A percentile compares a stretch with the other conserved stretches of the same genome.
Evolutionary conservation across 2,113 vertebrate species (phyloP).

Genomic region (Clarias batrachus): DNA sequence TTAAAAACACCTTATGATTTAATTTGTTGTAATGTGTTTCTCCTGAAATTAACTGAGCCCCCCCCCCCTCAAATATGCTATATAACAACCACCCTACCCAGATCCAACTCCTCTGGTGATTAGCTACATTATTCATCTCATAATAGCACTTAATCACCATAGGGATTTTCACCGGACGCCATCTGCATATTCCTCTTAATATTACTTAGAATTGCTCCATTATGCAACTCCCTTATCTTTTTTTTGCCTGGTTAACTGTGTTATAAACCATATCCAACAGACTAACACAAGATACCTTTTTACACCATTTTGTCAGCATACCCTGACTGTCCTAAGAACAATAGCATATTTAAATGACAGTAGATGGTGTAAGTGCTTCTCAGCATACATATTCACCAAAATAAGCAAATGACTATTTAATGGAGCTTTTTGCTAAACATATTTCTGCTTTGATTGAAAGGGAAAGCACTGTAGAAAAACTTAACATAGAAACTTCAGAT

Average conservation of each 20-base stretch:
- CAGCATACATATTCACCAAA: slow-evolving; percentile 56
- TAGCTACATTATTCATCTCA: slow-evolving; percentile 59
- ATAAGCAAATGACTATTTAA: slow-evolving; percentile 60
- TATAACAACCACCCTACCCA: slow-evolving; percentile 41
- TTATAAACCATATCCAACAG: slow-evolving; percentile 59
- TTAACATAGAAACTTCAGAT: slow-evolving; percentile 12
- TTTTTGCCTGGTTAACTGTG: slow-evolving; percentile 65
- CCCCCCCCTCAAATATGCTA: slow-evolving; percentile 14
- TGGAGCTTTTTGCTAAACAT: slow-evolving; percentile 56
- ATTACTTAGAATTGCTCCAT: slow-evolving; percentile 59
- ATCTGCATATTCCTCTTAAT: slow-evolving; percentile 62
- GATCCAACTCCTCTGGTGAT: slow-evolving; percentile 42
- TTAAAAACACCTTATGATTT: not conserved
- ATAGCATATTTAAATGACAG: slow-evolving; percentile 71
- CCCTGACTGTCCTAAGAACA: slow-evolving; percentile 60
- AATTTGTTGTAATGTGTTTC: not conserved
- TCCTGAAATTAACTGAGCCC: not conserved
- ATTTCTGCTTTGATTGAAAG: slow-evolving; percentile 56
- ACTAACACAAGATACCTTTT: slow-evolving; percentile 59
- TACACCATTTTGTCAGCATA: slow-evolving; percentile 72
- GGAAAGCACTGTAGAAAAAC: slow-evolving; percentile 21
- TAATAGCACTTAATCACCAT: slow-evolving; percentile 56
- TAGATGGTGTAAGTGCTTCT: slow-evolving; percentile 61
- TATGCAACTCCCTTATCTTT: slow-evolving; percentile 66
- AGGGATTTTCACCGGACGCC: slow-evolving; percentile 36